Base-by-base conservation (phyloP, 2,888 invertebrate genomes). In the Calliscelio sp. region DNA sequence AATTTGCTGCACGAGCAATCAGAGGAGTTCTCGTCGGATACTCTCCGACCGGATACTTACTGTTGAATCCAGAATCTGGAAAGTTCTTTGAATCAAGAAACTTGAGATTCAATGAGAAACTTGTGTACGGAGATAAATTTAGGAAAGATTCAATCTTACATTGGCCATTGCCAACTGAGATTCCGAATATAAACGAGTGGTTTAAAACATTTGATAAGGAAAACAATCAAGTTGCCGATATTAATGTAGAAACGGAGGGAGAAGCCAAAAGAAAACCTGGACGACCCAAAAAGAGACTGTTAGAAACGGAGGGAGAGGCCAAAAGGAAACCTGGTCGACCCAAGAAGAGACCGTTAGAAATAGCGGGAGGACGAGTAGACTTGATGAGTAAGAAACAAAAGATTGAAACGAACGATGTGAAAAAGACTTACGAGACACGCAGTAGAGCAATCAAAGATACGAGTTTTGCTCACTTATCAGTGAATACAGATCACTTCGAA, bases 61-160 rank as follows among this genome's bases (percentile, higher is more conserved):
- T 59, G 35, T 20, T 35, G 16, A 59, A 59, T 38, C 59, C 59
- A 22, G 59, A 59, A 3, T 38, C 59, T 22, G 59, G 59, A 14
- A 59, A 59, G 16, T 38, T 59, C 20, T 59, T 59, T 14, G 51
- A 51, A 51, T 51, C 51, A 24, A 18, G 51, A 51, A 51, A 51
- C 14, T 11, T 51, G 4, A 18, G 51, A 2, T 51, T 51, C 14
- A 51, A 51, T 14, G 51, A 51, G 14, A 24, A 51, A 24, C 24
- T 59, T n/a, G 85, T 85, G 16, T 88, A 84, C 63, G 85, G 85
- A 44, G 81, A 88, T 22, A 66, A 71, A 14, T 84, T 85, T 75
- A 24, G 44, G 70, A 77, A 71, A 25, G 20, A 74, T 24, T 53
- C 25, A 46, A 73, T 80, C 75, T 32, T 57, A 25, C 66, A 65